Conservation (phyloP, 1,140 invertebrate species). For the Luehdorfia chinensis region DNA sequence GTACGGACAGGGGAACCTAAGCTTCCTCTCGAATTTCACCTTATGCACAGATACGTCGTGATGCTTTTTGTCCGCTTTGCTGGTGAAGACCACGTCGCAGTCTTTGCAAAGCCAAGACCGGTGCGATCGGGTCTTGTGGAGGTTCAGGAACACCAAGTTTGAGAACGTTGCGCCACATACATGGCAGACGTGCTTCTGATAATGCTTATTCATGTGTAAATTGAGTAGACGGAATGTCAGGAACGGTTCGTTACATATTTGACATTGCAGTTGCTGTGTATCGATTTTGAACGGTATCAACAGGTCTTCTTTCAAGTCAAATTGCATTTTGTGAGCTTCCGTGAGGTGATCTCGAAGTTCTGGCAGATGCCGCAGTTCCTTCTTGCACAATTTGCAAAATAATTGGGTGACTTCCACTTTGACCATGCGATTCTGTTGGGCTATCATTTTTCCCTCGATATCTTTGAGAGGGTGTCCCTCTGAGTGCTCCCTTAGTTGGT, state of each 20-base stretch:
- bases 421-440: conserved; percentile 48
- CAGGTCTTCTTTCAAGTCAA: conserved; percentile 35
- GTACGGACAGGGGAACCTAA: conserved; percentile 53
- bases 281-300: conserved; percentile 56
- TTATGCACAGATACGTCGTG: conserved; percentile 46
- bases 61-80: conserved; percentile 36
- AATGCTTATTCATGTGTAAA: conserved; percentile 63
- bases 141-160: conserved; percentile 51
- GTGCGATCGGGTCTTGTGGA: conserved; percentile 53
- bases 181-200: conserved; percentile 56
- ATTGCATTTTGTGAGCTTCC: conserved; percentile 33
- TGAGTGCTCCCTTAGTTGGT: conserved; percentile 37
- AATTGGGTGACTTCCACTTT: conserved; percentile 45
- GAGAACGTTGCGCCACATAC: conserved; percentile 56
- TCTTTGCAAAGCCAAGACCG: conserved; percentile 32
- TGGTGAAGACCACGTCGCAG: conserved; percentile 40
- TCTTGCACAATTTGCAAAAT: conserved; percentile 41
- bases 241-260: conserved; percentile 50
- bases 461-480: conserved; percentile 36
- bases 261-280: conserved; percentile 37
- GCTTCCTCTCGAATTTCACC: conserved; percentile 39
- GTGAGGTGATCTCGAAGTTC: conserved; percentile 38
- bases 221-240: conserved; percentile 47
- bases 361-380: conserved; percentile 26
- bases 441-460: conserved; percentile 54